Conservation (phyloP, 2,797 vertebrate genomes). For the Prunella strophiata region DNA sequence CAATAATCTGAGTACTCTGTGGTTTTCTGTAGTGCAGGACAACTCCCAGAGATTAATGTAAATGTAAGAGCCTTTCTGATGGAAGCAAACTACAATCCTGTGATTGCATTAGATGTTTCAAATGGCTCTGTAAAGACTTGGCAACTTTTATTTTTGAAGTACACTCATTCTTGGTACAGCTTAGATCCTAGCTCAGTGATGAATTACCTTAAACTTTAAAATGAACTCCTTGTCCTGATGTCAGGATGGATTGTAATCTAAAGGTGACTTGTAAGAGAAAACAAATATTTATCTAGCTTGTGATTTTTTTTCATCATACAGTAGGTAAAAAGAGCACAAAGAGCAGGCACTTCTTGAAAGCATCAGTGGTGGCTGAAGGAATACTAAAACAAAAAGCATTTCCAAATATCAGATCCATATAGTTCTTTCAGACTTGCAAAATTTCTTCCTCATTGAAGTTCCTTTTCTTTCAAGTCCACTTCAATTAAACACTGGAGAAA, state of each 20-base stretch:
- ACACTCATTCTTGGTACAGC: neutral
- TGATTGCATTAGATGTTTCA: neutral
- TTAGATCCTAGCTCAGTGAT: conserved; percentile 9
- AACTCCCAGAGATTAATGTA: conserved; percentile 8
- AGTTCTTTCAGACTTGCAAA: neutral
- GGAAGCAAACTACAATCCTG: neutral
- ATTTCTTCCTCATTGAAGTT: neutral
- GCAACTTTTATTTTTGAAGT: conserved; percentile 11
- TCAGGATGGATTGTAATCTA: conserved; percentile 42
- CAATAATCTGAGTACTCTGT: neutral
- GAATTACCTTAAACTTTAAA: conserved; percentile 42
- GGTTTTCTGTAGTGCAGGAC: neutral
- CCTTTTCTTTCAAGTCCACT: neutral
- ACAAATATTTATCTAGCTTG: conserved; percentile 28
- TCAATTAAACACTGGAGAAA: neutral
- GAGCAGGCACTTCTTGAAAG: neutral
- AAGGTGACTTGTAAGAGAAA: conserved; percentile 29
- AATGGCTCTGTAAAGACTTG: conserved; percentile 2
- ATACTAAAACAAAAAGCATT: neutral
- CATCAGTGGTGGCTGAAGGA: neutral
- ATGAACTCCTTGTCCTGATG: conserved; percentile 4
- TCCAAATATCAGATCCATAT: neutral
- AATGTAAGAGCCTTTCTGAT: neutral
- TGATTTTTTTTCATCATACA: neutral
- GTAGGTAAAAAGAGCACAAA: neutral